Conservation (phyloP, 2,797 vertebrate genomes). For the Sebastes kiyomatsui region DNA sequence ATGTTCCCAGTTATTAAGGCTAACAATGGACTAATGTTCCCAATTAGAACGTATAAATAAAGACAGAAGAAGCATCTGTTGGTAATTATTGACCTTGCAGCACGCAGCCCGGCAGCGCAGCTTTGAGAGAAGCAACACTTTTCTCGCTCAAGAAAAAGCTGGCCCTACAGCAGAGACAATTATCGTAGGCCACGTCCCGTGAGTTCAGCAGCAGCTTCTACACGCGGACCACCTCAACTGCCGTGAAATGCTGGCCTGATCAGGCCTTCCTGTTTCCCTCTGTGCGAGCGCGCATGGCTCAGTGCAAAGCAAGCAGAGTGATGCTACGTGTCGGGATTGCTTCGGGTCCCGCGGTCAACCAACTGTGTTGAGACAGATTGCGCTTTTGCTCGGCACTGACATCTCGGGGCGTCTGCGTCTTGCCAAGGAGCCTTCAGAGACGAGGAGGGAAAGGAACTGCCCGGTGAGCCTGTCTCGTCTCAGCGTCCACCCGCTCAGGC, state of each 20-base stretch:
- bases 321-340: conserved; percentile 69
- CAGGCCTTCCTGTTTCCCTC: conserved; percentile 62
- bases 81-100: conserved; percentile 21
- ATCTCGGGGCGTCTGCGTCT: conserved; percentile 73
- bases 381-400: conserved; percentile 74
- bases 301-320: conserved; percentile 75
- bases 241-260: conserved; percentile 60
- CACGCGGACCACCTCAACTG: conserved; percentile 60
- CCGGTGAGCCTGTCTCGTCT: conserved; percentile 71
- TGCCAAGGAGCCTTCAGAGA: conserved; percentile 72
- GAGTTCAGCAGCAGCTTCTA: conserved; percentile 44
- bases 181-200: conserved; percentile 25
- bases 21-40: background rate
- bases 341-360: conserved; percentile 57
- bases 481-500: conserved; percentile 62
- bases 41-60: conserved; percentile 2
- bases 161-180: conserved; percentile 39
- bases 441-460: conserved; percentile 64
- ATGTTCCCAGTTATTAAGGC: background rate
- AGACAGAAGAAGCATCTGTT: conserved; percentile 37
- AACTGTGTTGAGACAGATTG: conserved; percentile 81
- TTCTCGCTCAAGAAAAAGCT: conserved; percentile 21
- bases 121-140: conserved; percentile 16
- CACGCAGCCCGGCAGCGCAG: background rate
- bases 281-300: conserved; percentile 66